Evolutionary conservation across 2,888 invertebrate species (phyloP).

Genomic region (Nemotelus pantherinus): DNA sequence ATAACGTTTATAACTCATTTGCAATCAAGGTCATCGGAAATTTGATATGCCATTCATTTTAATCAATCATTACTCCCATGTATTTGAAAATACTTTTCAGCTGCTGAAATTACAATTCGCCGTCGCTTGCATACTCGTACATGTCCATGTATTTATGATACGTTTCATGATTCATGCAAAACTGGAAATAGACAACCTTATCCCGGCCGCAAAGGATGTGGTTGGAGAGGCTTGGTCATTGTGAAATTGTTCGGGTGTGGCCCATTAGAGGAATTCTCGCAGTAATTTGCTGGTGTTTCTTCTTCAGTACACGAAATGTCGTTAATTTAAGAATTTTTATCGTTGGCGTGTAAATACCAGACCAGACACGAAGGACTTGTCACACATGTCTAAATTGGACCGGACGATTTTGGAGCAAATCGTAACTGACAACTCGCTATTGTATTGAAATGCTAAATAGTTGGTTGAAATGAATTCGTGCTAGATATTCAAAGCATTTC

Average conservation of each 20-base stretch:
- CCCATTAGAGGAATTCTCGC: constrained; percentile 23
- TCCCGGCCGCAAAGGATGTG: background rate
- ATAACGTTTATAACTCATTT: background rate
- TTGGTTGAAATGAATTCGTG: too few relatives aligned
- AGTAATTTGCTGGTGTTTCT: background rate
- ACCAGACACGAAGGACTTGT: background rate
- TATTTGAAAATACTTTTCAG: background rate
- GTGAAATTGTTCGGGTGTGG: constrained; percentile 23
- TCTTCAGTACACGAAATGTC: background rate
- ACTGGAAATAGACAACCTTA: constrained; percentile 13
- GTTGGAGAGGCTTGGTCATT: constrained; percentile 9
- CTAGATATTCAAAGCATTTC: too few relatives aligned
- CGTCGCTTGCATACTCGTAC: background rate
- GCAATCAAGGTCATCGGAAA: constrained; percentile 8
- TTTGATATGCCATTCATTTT: background rate
- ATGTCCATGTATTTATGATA: background rate
- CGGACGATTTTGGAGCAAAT: background rate
- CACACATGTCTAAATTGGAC: background rate
- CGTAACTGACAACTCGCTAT: constrained; percentile 1
- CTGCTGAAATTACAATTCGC: background rate
- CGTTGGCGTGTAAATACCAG: background rate
- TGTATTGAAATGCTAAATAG: too few relatives aligned
- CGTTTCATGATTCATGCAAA: background rate
- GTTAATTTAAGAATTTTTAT: constrained; percentile 2
- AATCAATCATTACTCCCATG: constrained; percentile 25